A percentile compares a stretch with the other conserved stretches of the same genome.
These are phyloP conservation scores for Egretta garzetta DNA, from an alignment of 2,113 vertebrate species.

Conservation along the genomic window DNA sequence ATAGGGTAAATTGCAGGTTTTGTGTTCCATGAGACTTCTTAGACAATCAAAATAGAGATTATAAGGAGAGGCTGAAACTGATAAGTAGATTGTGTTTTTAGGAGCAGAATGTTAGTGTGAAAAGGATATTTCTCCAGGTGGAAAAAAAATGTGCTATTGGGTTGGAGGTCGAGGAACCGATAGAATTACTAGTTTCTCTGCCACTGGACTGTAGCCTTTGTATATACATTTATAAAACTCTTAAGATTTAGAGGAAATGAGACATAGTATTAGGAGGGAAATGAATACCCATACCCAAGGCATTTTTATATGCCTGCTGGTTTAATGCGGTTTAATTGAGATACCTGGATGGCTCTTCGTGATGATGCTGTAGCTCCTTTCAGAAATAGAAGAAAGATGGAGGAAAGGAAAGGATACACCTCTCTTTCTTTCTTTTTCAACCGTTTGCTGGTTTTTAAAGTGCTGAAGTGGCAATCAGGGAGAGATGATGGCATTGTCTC, in stretches of 20 bases:
- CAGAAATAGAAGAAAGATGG: not conserved
- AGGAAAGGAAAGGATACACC: not conserved
- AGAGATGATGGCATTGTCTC: not conserved
- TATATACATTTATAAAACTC: not conserved
- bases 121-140: not conserved
- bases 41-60: not conserved
- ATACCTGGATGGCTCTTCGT: not conserved
- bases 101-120: not conserved
- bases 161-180: not conserved
- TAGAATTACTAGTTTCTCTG: not conserved
- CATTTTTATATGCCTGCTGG: not conserved
- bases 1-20: constrained; percentile 15
- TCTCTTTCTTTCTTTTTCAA: not conserved
- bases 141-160: not conserved
- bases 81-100: not conserved
- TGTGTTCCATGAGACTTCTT: not conserved
- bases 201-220: not conserved
- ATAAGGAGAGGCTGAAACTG: not conserved
- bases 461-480: not conserved
- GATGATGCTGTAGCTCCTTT: not conserved
- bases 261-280: not conserved
- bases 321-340: not conserved
- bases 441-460: not conserved
- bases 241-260: not conserved
- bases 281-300: not conserved